Evolutionary conservation across 1,140 invertebrate species (phyloP), one percentile per base, ranked within the genome.

Genomic region (Ceratina japonica): DNA sequence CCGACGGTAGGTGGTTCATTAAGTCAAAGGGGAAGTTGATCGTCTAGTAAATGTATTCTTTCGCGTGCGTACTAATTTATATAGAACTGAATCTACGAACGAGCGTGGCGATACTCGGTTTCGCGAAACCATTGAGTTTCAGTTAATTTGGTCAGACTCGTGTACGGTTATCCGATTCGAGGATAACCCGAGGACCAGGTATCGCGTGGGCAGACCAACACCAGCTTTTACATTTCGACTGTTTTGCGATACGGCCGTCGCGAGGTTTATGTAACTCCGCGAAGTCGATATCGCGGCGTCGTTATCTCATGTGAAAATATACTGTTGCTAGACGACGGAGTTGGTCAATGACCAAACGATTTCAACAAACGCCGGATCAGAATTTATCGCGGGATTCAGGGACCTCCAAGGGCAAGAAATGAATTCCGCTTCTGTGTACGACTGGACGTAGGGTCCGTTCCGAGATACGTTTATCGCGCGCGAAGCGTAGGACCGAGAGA

Each of bases 81-180:
- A 4, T 31, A 0, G 10, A 52, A 66, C 24, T 16, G 20, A 52
- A 44, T 66, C 16, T 1, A 49, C 49, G 20, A 52, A 22, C 8
- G 20, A 16, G n/a, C 2, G 15, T 31, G 13, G 13, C n/a, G n/a
- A 27, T 27, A 16, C 52, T 31, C 20, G 27, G 49, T 37, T 31
- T 31, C 18, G 44, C 22, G 59, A 52, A 63, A 54, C 58, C 63
- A 49, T 27, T 20, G 54, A 16, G n/a, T n/a, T 56, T 56, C 44
- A 64, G 72, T 52, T 61, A 52, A 70, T 80, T 76, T 58, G 22
- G 2, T 13, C 79, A n/a, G n/a, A 76, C 18, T 49, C 12, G 10
- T 27, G 31, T 62, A 69, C 65, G 59, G 73, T 80, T 80, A 80
- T 58, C 58, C 44, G 64, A 63, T 69, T 56, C 64, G 56, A 68